Evolutionary conservation across 2,888 invertebrate genomes (phyloP).

Genomic region (Lithodes maja): DNA sequence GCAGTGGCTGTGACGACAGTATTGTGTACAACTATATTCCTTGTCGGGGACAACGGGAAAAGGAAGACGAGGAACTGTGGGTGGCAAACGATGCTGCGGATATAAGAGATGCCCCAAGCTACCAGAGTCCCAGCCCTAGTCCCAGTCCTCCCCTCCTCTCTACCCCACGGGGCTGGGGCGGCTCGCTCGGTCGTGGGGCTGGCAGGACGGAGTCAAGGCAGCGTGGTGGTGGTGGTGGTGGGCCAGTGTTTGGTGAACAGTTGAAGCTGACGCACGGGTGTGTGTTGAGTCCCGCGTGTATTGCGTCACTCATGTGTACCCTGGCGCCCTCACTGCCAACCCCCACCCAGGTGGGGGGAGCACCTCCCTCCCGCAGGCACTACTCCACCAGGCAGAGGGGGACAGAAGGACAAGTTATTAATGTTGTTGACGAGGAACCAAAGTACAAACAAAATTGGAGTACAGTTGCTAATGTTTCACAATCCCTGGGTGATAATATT

Average conservation of each 20-base stretch:
- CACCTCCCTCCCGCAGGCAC: slow-evolving; percentile 36
- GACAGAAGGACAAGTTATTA: slow-evolving; percentile 31
- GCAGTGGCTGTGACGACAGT: slow-evolving; percentile 24
- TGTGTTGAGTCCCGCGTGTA: slow-evolving; percentile 27
- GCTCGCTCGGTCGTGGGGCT: slow-evolving; percentile 25
- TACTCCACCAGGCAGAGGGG: slow-evolving; percentile 52
- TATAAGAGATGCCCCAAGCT: not conserved
- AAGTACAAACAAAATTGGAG: slow-evolving; percentile 42
- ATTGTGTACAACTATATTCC: slow-evolving; percentile 50
- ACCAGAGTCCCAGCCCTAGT: not conserved
- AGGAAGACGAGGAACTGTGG: slow-evolving; percentile 67
- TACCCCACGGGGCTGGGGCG: slow-evolving; percentile 29
- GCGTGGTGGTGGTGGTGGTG: not conserved
- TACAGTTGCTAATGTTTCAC: slow-evolving; percentile 14
- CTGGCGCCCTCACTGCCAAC: slow-evolving; percentile 38
- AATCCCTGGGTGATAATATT: slow-evolving; percentile 2
- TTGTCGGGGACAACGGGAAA: slow-evolving; percentile 58
- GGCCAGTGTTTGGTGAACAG: slow-evolving; percentile 51
- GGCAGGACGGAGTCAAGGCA: slow-evolving; percentile 18
- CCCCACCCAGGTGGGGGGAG: slow-evolving; percentile 33
- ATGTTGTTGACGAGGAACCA: slow-evolving; percentile 43
- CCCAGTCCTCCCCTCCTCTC: slow-evolving; percentile 29
- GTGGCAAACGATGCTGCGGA: slow-evolving; percentile 64
- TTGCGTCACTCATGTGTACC: slow-evolving; percentile 51
- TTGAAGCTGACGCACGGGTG: slow-evolving; percentile 33